Evolutionary conservation across 23 tunicate genomes (phyloP), one percentile per base, ranked within the genome.

Genomic region (Trididemnum miniatum): DNA sequence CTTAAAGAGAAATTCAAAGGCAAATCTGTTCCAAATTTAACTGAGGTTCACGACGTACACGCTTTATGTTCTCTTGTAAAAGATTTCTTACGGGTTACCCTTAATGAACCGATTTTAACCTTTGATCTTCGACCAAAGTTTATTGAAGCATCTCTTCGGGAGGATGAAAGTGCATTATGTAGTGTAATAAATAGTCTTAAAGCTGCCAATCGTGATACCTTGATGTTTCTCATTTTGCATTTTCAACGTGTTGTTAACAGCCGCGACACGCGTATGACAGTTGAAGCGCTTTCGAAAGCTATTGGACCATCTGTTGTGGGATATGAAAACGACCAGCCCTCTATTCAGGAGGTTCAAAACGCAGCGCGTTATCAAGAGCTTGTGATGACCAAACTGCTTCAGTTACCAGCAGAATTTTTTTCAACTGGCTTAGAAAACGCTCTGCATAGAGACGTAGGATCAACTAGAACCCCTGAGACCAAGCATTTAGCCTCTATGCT

Each of bases 291-390:
- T 23, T 51, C 89, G 22, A 93, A 93, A 77, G 98, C 98, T 3
- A 78, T 93, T 30, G 98, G 98, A 1, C 98, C 98, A 0, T 93
- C 98, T 0, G 39, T 93, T 1, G 83, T 88, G n/a, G 98, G 98
- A 20, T 93, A 71, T 69, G 31, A 83, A n/a, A 66, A 67, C 4
- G 71, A 79, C 18, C 93, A 93, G 31, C 98, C 98, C 2, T 44
- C 84, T 20, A 32, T 93, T 26, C 35, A 75, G 0, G 98, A 88
- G 22, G 20, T 93, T 36, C 62, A 91, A 86, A 75, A 31, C 35
- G 85, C 86, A 0, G 80, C 89, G 5, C n/a, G 5, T 20, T 72
- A 84, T 30, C 98, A 93, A 69, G 98, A 88, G 31, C 71, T 44
- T 35, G 87, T 93, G 0, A 23, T 93, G 81, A 88, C 93, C 0